Evolutionary conservation across 2,113 vertebrate genomes (phyloP), one percentile per base, ranked within the genome.

Genomic region (Larimichthys crocea): DNA sequence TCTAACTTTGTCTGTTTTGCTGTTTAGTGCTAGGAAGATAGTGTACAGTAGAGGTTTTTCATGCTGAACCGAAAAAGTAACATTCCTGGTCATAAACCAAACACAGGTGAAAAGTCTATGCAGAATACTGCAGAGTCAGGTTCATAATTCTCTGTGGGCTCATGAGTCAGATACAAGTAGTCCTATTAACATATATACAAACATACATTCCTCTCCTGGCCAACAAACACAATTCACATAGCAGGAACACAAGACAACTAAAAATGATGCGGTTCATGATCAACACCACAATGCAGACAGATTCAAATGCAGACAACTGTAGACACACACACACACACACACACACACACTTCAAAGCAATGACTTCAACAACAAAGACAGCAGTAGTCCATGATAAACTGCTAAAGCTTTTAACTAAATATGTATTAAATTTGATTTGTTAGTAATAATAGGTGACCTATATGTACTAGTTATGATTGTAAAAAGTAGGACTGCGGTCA

Each of bases 261-360:
- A 48, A 67, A 84, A 74, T n/a, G 14, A 67, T 42, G 22, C 14
- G 40, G 57, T 55, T 22, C 56, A 81, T 35, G 56, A 57, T 17
- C 1, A 12, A 76, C 66, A 79, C 26, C 66, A 86, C 64, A 63
- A 70, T 70, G 29, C 3, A 82, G 31, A 35, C 26, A 64, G 44
- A 82, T 62, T 73, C 17, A 50, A 83, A 84, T 62, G 35, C 14
- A 50, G 6, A 62, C 14, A 10, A 69, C n/a, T 16, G 9, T 10
- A 62, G 16, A 55, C 76, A 86, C 22, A 74, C 65, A 76, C 67
- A 24, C 24, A 86, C 22, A 74, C 65, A 76, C 67, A 24, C 24
- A 24, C 24, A 78, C 57, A 74, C 65, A 76, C 67, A 75, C 57
- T 48, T 72, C 24, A 76, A 77, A 86, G 49, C 56, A 66, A 63